These are phyloP conservation scores for Eupithecia subumbrata DNA, from an alignment of 2,888 invertebrate genomes.

Conservation along the genomic window DNA sequence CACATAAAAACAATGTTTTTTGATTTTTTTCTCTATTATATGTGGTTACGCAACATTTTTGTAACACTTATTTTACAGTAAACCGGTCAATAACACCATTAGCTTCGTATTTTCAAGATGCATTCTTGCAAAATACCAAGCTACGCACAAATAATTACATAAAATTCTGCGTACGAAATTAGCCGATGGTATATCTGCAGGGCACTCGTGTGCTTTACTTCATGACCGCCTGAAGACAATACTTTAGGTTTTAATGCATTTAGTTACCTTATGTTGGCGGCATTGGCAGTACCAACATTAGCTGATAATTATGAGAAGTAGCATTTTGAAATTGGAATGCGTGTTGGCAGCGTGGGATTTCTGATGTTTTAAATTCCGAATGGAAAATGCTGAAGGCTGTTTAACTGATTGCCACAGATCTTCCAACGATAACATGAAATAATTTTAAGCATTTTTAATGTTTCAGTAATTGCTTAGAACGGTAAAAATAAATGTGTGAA, in stretches of 20 bases:
- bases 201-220: conserved; percentile 45
- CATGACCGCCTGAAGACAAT: conserved; percentile 51
- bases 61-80: not conserved
- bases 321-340: conserved; percentile 33
- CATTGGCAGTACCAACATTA: conserved; percentile 30
- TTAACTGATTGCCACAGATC: not conserved
- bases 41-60: not conserved
- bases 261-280: conserved; percentile 30
- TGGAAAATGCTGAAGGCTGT: not conserved
- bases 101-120: not conserved
- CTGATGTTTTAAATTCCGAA: conserved; percentile 11
- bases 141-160: conserved; percentile 27
- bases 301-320: conserved; percentile 34
- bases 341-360: conserved; percentile 25
- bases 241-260: conserved; percentile 20
- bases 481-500: not conserved
- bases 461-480: not conserved
- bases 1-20: too few species aligned
- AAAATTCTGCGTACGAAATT: conserved; percentile 36
- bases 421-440: not conserved
- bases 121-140: conserved; percentile 12
- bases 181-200: conserved; percentile 35
- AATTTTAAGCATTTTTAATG: not conserved
- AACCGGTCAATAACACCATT: not conserved
- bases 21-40: not conserved